Conservation (phyloP, 2,888 invertebrate genomes). For the Brachylomia viminalis region DNA sequence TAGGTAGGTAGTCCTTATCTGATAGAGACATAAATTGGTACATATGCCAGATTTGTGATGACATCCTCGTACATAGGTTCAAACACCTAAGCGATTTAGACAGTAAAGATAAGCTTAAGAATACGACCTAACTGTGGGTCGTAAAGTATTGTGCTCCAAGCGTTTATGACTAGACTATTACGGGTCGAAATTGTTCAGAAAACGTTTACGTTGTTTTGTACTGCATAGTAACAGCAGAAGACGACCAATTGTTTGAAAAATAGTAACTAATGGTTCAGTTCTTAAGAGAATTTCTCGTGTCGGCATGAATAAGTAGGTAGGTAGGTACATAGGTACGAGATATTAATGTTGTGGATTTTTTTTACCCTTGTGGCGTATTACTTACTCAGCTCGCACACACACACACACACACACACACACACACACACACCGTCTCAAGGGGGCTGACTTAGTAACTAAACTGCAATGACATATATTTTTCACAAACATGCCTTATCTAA, state of each 20-base stretch:
- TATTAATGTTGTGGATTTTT: background rate
- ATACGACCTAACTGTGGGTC: slow-evolving; percentile 31
- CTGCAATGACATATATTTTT: too few relatives aligned
- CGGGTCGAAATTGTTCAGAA: background rate
- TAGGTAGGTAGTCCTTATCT: background rate
- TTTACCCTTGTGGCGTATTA: background rate
- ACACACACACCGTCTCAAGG: background rate
- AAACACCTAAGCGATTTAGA: slow-evolving; percentile 1
- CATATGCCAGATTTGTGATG: slow-evolving; percentile 3
- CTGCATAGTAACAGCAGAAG: slow-evolving; percentile 6
- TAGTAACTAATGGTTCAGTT: too few relatives aligned
- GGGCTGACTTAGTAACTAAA: background rate
- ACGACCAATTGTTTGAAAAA: too few relatives aligned
- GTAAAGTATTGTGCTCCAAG: slow-evolving; percentile 35
- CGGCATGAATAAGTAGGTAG: background rate
- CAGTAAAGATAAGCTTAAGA: slow-evolving; percentile 27
- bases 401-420: background rate
- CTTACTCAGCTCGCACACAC: background rate
- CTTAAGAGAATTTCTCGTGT: background rate
- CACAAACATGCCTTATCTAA: background rate
- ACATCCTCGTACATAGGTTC: slow-evolving; percentile 1
- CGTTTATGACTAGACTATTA: slow-evolving; percentile 7
- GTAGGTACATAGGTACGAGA: background rate
- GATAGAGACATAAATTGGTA: slow-evolving; percentile 1
- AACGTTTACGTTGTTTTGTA: slow-evolving; percentile 3